Base-by-base conservation (phyloP, 2,797 vertebrate species). In the Apodemus agrarius region DNA sequence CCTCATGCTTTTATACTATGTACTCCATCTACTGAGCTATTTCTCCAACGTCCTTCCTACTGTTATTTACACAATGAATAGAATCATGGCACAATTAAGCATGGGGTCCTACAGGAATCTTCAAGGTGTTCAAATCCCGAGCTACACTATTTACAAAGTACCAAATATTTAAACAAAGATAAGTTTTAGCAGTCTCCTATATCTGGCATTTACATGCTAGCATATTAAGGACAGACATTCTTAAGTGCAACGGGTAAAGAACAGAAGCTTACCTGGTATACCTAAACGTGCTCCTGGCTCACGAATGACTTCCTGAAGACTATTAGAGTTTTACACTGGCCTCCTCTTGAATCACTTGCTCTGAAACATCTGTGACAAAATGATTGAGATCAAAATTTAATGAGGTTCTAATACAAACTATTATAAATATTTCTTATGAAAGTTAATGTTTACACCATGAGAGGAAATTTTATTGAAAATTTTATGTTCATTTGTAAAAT, bases 341-440 rank as follows among this genome's bases (percentile, higher is more conserved):
- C 21, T 84, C 81, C 19, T 61, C n/a, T 57, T 57, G 12, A 84
- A 67, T 84, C 6, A 7, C 14, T 88, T 87, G 22, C 7, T 91
- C 59, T 89, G 57, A 96, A 87, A 95, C 22, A 76, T 72, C 17
- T n/a, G 52, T 87, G 31, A 88, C 40, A 91, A 40, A 95, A 57
- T 16, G 65, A 13, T 65, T 89, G 14, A 31, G 46, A 65, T 90
- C 21, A 95, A 92, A 88, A 67, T 88, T 52, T 93, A 63, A 75
- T 92, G 8, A 24, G 34, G 88, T 75, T 89, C 54, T 3, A 93
- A 61, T 82, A 54, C 74, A 80, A 96, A 31, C 1, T 24, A 89
- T 91, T 63, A 57, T 26, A 65, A n/a, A 65, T 81, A 59, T 46
- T 17, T 63, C 11, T 89, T 78, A 17, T 8, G 80, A 90, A 57